Evolutionary conservation across 2,888 invertebrate species (phyloP), one percentile per base, ranked within the genome.

Genomic region (Platynereis dumerilii): DNA sequence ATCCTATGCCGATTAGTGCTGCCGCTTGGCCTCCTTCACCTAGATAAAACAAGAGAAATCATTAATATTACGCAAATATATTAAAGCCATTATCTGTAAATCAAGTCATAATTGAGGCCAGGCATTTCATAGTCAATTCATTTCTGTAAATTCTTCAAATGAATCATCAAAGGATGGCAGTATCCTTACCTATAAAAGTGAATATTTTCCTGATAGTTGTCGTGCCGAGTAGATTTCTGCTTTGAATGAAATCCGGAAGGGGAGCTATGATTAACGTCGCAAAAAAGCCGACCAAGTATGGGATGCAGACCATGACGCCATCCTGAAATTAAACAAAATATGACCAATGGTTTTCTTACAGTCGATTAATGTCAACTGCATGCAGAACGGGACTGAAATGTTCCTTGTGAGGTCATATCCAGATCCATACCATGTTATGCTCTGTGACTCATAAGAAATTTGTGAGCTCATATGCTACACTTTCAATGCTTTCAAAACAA

Each of bases 131-230:
- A 34, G 12, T 34, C 34, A 34, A 34, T 34, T n/a, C n/a, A n/a
- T n/a, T n/a, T n/a, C n/a, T n/a, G n/a, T n/a, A n/a, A n/a, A n/a
- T n/a, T n/a, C n/a, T n/a, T n/a, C n/a, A n/a, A n/a, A n/a, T n/a
- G n/a, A n/a, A n/a, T n/a, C 17, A 17, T 42, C 42, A 42, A 42
- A 42, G 17, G 42, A 42, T 10, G 42, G 42, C 42, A 17, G 10
- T 42, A 17, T 42, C 10, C 12, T 34, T 34, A 34, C 34, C 34
- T 34, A 48, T 48, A 7, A 48, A 48, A 5, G 48, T 48, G n/a
- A 48, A 48, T n/a, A 48, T n/a, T 48, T 48, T 48, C n/a, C 48
- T 48, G 48, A n/a, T 48, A 22, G 48, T 22, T 10, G 48, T 48
- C 3, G n/a, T 5, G 10, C 48, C 22, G 10, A 48, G 48, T n/a